These are phyloP conservation scores for Amphipyra berbera DNA, from an alignment of 2,888 invertebrate genomes.

Conservation along the genomic window DNA sequence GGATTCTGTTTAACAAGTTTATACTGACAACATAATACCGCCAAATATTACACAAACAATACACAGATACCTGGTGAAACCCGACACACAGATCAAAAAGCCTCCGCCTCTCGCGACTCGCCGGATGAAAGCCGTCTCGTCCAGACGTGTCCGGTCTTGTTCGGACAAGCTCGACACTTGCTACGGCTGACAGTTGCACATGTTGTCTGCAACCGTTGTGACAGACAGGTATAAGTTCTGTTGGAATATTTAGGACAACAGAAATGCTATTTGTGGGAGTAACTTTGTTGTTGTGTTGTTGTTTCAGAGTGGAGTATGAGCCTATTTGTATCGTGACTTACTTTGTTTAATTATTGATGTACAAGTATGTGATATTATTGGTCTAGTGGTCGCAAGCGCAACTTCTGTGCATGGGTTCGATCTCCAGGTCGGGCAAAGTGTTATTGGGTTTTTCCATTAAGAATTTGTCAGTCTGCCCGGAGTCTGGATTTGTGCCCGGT, in stretches of 20 bases:
- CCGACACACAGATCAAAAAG: slow-evolving; percentile 14
- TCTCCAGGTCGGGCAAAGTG: too few relatives aligned
- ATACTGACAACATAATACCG: background rate
- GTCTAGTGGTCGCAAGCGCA: too few relatives aligned
- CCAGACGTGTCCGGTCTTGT: slow-evolving; percentile 16
- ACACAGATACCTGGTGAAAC: slow-evolving; percentile 7
- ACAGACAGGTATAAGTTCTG: slow-evolving; percentile 26
- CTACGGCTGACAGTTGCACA: slow-evolving; percentile 27
- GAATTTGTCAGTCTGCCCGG: too few relatives aligned
- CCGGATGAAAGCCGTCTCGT: slow-evolving; percentile 23
- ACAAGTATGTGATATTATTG: too few relatives aligned
- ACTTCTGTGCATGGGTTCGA: too few relatives aligned
- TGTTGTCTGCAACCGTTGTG: slow-evolving; percentile 20
- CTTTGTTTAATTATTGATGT: background rate
- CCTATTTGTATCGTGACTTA: slow-evolving; percentile 5
- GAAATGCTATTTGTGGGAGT: slow-evolving; percentile 21
- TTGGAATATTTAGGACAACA: slow-evolving; percentile 26
- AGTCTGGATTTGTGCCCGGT: too few relatives aligned
- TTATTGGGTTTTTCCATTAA: too few relatives aligned
- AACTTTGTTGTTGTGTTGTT: slow-evolving; percentile 10
- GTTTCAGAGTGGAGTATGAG: background rate
- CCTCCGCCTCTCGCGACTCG: background rate
- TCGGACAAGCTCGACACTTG: slow-evolving; percentile 22
- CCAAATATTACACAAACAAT: background rate
- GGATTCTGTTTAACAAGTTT: too few relatives aligned